Percentiles rank a stretch among this genome's conserved stretches.
These are phyloP conservation scores for Phoebastria nigripes DNA, from an alignment of 2,797 vertebrate species.

Conservation along the genomic window DNA sequence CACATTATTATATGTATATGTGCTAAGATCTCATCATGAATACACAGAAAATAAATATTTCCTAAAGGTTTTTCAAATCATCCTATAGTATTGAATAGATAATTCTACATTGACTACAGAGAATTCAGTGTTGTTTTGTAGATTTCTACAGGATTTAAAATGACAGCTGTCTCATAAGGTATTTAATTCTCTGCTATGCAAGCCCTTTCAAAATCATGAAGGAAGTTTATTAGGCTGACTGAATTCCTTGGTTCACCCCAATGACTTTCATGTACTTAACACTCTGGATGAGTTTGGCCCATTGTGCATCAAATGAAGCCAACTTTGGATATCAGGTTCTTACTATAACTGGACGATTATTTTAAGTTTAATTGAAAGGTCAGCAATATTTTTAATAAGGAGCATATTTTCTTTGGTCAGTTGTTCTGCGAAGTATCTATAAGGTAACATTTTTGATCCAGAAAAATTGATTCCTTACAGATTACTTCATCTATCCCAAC, in stretches of 20 bases:
- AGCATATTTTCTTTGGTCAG: constrained; percentile 40
- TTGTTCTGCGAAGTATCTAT: constrained; percentile 36
- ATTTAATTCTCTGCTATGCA: background rate
- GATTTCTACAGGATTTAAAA: background rate
- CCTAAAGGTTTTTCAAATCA: background rate
- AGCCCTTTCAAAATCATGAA: background rate
- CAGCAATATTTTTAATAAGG: constrained; percentile 38
- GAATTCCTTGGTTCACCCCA: background rate
- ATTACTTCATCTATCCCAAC: background rate
- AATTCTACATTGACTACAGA: background rate
- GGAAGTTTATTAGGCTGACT: background rate
- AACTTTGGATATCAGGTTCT: background rate
- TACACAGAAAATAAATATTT: background rate
- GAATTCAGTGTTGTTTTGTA: background rate
- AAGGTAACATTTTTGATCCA: constrained; percentile 30
- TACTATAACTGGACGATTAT: background rate
- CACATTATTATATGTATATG: background rate
- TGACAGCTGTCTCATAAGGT: background rate
- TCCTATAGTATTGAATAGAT: background rate
- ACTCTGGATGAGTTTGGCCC: background rate
- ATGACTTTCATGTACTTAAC: background rate
- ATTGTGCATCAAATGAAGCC: background rate
- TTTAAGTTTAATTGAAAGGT: constrained; percentile 25
- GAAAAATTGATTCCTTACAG: background rate
- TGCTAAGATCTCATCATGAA: background rate